phyloP scores from a whole-genome alignment of 1,140 invertebrate species.

The Hylyphantes graminicola region DNA sequence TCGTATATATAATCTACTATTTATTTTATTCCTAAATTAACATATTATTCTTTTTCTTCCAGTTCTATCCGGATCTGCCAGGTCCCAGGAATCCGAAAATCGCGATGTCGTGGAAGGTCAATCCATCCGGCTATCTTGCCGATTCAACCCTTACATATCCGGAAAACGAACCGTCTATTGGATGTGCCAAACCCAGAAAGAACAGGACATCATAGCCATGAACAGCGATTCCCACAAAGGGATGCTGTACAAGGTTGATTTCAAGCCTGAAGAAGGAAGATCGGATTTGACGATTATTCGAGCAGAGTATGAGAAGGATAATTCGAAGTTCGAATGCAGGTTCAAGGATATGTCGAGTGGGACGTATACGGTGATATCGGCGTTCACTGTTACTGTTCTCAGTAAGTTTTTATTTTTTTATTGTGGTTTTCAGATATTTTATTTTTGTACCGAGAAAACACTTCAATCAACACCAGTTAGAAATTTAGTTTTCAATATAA shows the following conservation, averaged over 20 bases:
- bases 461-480: too few species aligned
- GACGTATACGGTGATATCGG: conserved; percentile 70
- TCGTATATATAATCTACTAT: not conserved
- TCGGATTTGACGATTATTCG: conserved; percentile 83
- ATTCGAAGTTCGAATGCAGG: conserved; percentile 91
- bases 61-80: not conserved
- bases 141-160: conserved; percentile 75
- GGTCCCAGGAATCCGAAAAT: not conserved
- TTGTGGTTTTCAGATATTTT: too few species aligned
- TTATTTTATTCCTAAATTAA: not conserved
- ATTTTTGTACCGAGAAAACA: too few species aligned
- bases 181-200: not conserved
- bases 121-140: conserved; percentile 80
- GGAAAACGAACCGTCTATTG: conserved; percentile 69
- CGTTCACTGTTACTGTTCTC: conserved; percentile 84
- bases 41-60: conserved; percentile 4
- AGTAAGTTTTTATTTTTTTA: conserved; percentile 61
- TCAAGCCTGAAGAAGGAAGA: conserved; percentile 79
- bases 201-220: conserved; percentile 78
- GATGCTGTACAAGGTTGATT: conserved; percentile 81
- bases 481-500: too few species aligned
- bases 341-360: conserved; percentile 79
- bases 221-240: conserved; percentile 75
- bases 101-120: conserved; percentile 74
- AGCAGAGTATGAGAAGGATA: conserved; percentile 83